Conservation (phyloP, 2,888 invertebrate species). For the Caprella mutica region DNA sequence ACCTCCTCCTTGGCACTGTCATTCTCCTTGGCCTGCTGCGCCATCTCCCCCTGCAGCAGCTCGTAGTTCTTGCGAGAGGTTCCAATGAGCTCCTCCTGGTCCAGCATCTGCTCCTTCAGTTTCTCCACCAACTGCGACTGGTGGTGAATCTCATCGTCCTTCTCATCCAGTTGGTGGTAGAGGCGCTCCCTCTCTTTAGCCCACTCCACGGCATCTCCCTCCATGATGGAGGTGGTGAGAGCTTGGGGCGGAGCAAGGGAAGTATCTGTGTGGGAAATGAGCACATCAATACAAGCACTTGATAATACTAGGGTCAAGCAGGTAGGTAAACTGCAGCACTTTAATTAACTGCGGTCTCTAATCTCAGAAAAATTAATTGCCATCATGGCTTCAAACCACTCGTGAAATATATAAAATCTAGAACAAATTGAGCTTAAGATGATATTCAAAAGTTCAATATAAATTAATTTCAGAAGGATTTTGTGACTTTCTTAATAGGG, state of each 20-base stretch:
- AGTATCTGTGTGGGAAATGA: slow-evolving; percentile 8
- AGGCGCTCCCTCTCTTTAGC: slow-evolving; percentile 83
- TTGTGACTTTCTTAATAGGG: too few species aligned
- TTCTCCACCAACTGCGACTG: slow-evolving; percentile 94
- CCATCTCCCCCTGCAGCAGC: slow-evolving; percentile 85
- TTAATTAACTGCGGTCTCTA: too few species aligned
- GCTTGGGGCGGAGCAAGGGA: slow-evolving; percentile 12
- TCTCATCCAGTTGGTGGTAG: slow-evolving; percentile 96
- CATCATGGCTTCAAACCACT: too few species aligned
- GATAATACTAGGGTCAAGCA: too few species aligned
- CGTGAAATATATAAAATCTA: too few species aligned
- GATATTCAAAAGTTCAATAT: too few species aligned
- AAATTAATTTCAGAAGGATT: too few species aligned
- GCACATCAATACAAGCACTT: too few species aligned
- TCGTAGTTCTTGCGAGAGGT: slow-evolving; percentile 79
- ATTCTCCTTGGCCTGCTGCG: slow-evolving; percentile 88
- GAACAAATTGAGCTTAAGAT: too few species aligned
- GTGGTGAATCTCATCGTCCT: slow-evolving; percentile 98
- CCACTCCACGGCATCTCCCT: slow-evolving; percentile 66
- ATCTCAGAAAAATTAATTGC: too few species aligned
- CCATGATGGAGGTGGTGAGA: slow-evolving; percentile 47
- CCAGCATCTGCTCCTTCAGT: slow-evolving; percentile 92
- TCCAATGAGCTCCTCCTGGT: slow-evolving; percentile 72
- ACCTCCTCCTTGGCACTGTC: slow-evolving; percentile 97
- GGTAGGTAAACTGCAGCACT: too few species aligned